These are phyloP conservation scores for Tribolium madens DNA, from an alignment of 1,140 invertebrate species.

Conservation along the genomic window DNA sequence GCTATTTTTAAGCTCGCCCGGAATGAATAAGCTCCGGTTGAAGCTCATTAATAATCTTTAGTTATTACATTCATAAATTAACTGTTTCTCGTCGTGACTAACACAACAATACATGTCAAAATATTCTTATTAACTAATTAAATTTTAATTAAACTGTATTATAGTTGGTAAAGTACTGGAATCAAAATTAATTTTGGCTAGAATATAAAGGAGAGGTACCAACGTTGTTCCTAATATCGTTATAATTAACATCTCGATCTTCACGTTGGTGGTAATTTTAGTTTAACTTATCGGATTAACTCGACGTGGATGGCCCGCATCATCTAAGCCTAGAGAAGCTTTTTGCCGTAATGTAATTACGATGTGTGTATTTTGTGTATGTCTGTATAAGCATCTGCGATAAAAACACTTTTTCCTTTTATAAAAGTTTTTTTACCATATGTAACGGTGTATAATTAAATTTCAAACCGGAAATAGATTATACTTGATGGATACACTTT, in stretches of 20 bases:
- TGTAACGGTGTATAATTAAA: not conserved
- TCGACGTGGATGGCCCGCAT: constrained; percentile 17
- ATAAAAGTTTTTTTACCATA: not conserved
- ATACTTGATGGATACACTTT: not conserved
- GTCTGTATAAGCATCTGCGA: not conserved
- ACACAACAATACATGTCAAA: constrained; percentile 20
- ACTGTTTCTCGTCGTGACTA: constrained; percentile 13
- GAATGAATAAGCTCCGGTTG: not conserved
- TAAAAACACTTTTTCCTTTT: not conserved
- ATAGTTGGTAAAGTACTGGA: constrained; percentile 29
- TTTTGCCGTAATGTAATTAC: constrained; percentile 25
- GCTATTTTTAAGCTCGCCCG: constrained; percentile 1
- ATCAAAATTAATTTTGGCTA: constrained; percentile 22
- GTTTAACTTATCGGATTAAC: constrained; percentile 20
- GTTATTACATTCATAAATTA: constrained; percentile 23
- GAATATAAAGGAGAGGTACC: constrained; percentile 9
- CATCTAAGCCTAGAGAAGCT: not conserved
- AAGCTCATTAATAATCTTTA: constrained; percentile 28
- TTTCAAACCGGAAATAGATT: not conserved
- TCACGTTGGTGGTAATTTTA: constrained; percentile 18
- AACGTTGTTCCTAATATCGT: constrained; percentile 14
- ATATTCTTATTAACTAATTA: constrained; percentile 35
- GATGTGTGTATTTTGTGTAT: not conserved
- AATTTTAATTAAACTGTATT: constrained; percentile 34
- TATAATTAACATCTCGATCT: constrained; percentile 35